Evolutionary conservation across 1,140 invertebrate genomes (phyloP).

Genomic region (Chelonus insularis): DNA sequence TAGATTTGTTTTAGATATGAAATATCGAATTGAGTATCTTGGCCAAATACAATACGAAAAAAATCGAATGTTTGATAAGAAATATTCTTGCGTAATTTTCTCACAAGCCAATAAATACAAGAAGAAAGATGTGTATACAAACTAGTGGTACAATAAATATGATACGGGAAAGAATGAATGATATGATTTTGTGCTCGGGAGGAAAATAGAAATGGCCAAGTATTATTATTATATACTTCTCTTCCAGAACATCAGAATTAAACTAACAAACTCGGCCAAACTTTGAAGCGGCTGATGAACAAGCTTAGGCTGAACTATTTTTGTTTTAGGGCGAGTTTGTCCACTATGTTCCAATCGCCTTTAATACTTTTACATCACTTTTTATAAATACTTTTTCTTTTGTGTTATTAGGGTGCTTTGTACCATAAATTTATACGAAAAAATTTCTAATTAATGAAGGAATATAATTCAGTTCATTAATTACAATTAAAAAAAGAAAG

Average conservation of each 20-base stretch:
- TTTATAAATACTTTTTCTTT: no score
- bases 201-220: not conserved
- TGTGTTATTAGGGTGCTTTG: no score
- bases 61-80: not conserved
- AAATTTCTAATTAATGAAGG: no score
- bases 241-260: slow-evolving; percentile 3
- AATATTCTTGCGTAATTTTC: slow-evolving; percentile 4
- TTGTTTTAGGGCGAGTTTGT: no score
- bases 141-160: not conserved
- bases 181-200: slow-evolving; percentile 8
- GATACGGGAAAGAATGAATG: slow-evolving; percentile 5
- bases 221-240: slow-evolving; percentile 1
- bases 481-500: no score
- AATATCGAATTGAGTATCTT: not conserved
- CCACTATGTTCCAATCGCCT: no score
- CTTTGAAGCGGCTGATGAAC: not conserved
- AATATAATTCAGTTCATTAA: no score
- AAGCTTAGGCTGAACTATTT: not conserved
- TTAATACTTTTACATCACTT: no score
- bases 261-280: slow-evolving; percentile 11
- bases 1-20: not conserved
- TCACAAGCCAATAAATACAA: not conserved
- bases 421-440: no score
- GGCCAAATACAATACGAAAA: not conserved
- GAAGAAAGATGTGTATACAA: not conserved